Conservation (phyloP, 1,140 invertebrate species). For the Drosophila pseudoananassae region DNA sequence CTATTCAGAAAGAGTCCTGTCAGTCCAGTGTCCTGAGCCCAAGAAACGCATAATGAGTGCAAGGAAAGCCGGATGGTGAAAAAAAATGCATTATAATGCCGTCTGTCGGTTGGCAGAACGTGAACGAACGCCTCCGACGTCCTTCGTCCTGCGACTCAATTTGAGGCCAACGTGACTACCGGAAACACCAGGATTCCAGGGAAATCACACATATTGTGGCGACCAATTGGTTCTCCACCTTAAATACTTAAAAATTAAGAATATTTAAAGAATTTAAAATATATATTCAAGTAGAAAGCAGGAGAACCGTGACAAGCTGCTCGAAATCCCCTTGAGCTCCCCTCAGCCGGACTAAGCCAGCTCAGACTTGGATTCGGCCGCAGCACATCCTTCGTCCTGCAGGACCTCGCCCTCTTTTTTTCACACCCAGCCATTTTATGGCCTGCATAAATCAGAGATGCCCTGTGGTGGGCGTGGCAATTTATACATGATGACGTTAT, state of each 20-base stretch:
- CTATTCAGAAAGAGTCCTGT: constrained; percentile 39
- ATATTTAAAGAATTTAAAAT: not conserved
- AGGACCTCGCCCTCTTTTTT: constrained; percentile 5
- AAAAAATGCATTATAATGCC: constrained; percentile 59
- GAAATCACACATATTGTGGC: constrained; percentile 2
- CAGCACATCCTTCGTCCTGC: constrained; percentile 2
- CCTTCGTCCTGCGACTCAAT: constrained; percentile 19
- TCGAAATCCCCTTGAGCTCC: constrained; percentile 40
- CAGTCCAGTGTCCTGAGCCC: constrained; percentile 20
- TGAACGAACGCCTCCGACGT: constrained; percentile 27
- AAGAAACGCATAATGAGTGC: constrained; percentile 54
- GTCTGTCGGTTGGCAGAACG: constrained; percentile 37
- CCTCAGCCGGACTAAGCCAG: constrained; percentile 36
- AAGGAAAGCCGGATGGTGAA: constrained; percentile 25
- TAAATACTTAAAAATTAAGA: not conserved
- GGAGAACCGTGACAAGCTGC: not conserved
- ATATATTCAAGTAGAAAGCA: not conserved
- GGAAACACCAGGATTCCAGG: not conserved
- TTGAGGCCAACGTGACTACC: constrained; percentile 35
- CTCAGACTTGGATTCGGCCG: constrained; percentile 33
- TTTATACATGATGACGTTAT: constrained; percentile 67
- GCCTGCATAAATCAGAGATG: constrained; percentile 59
- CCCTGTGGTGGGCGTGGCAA: constrained; percentile 50
- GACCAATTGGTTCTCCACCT: not conserved
- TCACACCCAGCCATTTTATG: constrained; percentile 55